A percentile compares a stretch with the other conserved stretches of the same genome.
Conservation (phyloP, 2,113 vertebrate genomes). For the Gymnarchus niloticus region DNA sequence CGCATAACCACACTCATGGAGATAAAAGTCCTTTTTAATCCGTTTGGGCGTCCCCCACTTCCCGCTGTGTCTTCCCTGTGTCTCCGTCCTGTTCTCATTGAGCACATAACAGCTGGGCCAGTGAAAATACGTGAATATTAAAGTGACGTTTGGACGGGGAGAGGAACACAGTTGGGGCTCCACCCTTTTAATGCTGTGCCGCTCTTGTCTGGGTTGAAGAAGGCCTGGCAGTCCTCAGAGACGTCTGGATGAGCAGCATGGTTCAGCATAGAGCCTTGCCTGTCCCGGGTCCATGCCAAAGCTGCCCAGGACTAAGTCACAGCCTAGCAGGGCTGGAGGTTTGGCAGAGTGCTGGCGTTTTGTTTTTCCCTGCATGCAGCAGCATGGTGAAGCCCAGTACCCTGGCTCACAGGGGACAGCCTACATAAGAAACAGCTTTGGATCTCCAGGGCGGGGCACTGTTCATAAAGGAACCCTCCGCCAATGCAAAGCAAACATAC, state of each 20-base stretch:
- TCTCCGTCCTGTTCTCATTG: background rate
- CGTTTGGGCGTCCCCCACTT: background rate
- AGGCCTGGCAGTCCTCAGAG: background rate
- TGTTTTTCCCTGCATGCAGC: background rate
- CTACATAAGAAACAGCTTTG: background rate
- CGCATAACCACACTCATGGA: background rate
- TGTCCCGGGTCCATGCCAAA: background rate
- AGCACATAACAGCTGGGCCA: background rate
- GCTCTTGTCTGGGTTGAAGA: too few relatives aligned
- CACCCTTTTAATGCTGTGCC: background rate
- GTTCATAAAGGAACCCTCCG: background rate
- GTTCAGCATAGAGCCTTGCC: background rate
- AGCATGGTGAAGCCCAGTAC: background rate
- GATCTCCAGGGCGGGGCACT: background rate
- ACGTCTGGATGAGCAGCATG: background rate
- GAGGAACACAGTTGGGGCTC: background rate
- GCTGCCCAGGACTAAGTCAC: background rate
- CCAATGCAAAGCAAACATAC: constrained; percentile 33
- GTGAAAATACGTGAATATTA: background rate
- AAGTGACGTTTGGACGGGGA: background rate
- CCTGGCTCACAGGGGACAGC: background rate
- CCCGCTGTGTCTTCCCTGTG: background rate
- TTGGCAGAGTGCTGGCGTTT: background rate
- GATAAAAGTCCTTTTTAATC: constrained; percentile 18
- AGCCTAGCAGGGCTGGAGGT: background rate